Evolutionary conservation across 2,113 vertebrate genomes (phyloP).

Genomic region (Phyllostomus discolor): DNA sequence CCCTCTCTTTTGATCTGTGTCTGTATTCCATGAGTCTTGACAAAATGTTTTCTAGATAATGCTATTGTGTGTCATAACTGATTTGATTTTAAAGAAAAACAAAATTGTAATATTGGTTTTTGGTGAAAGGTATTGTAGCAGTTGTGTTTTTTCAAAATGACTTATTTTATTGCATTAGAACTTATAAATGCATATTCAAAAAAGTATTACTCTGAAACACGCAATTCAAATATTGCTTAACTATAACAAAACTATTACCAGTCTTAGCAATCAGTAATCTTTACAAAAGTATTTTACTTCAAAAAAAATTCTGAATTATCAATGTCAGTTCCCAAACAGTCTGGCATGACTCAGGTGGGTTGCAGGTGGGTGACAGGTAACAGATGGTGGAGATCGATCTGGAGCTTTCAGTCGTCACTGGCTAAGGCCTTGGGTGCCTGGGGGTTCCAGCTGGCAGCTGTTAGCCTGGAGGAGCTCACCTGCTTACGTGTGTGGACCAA

Average conservation of each 20-base stretch:
- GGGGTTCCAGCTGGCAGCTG: not conserved
- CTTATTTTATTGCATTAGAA: not conserved
- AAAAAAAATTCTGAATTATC: not conserved
- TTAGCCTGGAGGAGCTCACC: not conserved
- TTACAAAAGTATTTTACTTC: not conserved
- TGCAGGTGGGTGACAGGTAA: not conserved
- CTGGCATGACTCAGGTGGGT: not conserved
- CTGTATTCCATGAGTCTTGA: constrained; percentile 61
- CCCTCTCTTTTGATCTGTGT: constrained; percentile 69
- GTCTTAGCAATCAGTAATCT: not conserved
- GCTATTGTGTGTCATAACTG: not conserved
- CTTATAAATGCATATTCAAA: not conserved
- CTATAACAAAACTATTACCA: not conserved
- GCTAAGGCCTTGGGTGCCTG: not conserved
- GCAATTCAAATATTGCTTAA: not conserved
- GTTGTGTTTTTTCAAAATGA: constrained; percentile 14
- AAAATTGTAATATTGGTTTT: constrained; percentile 5
- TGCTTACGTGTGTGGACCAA: not conserved
- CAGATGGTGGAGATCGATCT: not conserved
- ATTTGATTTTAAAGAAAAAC: constrained; percentile 53
- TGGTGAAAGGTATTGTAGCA: constrained; percentile 18
- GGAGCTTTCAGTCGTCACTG: not conserved
- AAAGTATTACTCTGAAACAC: not conserved
- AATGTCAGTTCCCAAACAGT: not conserved
- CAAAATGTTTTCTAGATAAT: constrained; percentile 45